Evolutionary conservation across 2,113 vertebrate species (phyloP).

Genomic region (Ophiodon elongatus): DNA sequence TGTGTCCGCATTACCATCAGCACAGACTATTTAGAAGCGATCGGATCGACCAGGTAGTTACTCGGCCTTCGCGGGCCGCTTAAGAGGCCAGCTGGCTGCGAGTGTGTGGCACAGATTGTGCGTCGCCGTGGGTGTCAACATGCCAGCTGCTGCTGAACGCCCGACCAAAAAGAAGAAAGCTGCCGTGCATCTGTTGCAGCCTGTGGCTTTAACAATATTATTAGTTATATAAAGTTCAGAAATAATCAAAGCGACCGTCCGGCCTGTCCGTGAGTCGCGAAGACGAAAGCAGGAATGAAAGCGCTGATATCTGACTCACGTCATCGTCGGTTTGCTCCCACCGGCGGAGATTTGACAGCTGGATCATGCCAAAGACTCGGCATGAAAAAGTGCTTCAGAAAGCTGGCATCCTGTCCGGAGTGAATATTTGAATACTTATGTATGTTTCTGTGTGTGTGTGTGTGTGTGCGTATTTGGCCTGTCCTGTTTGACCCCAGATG

Average conservation of each 20-base stretch:
- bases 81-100: slow-evolving; percentile 48
- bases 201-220: slow-evolving; percentile 26
- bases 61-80: slow-evolving; percentile 9
- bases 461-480: slow-evolving; percentile 43
- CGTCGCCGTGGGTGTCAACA: slow-evolving; percentile 12
- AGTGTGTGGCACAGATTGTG: slow-evolving; percentile 33
- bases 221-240: not conserved
- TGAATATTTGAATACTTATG: slow-evolving; percentile 56
- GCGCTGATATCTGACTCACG: slow-evolving; percentile 41
- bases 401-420: slow-evolving; percentile 56
- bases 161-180: slow-evolving; percentile 5
- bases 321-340: slow-evolving; percentile 53
- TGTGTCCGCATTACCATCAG: not conserved
- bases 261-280: slow-evolving; percentile 29
- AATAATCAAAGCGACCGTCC: slow-evolving; percentile 13
- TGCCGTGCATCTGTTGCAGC: slow-evolving; percentile 53
- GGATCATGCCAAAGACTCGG: slow-evolving; percentile 60
- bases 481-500: slow-evolving; percentile 68
- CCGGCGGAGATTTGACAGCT: slow-evolving; percentile 61
- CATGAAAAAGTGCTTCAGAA: slow-evolving; percentile 46
- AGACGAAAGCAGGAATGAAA: slow-evolving; percentile 29
- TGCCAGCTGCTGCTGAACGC: slow-evolving; percentile 50
- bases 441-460: slow-evolving; percentile 47
- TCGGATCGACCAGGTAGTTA: not conserved
- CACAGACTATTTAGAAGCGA: not conserved